A percentile compares a stretch with the other conserved stretches of the same genome.
phyloP scores from a whole-genome alignment of 2,113 vertebrate genomes.

The Engraulis encrasicolus region DNA sequence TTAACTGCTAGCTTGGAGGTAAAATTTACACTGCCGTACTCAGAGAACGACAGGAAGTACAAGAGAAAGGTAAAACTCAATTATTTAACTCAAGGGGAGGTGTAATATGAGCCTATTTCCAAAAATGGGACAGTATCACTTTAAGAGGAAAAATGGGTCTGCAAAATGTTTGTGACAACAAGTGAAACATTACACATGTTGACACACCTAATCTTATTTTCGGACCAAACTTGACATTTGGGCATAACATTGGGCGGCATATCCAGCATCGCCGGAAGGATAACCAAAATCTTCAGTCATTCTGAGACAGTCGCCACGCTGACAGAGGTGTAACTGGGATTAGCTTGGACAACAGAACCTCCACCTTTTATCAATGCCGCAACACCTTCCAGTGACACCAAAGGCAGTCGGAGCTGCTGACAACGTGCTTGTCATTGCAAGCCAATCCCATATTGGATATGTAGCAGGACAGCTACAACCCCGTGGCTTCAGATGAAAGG shows the following conservation, averaged over 20 bases:
- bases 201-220: background rate
- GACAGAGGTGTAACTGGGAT: background rate
- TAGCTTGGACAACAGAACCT: background rate
- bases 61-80: too few species aligned
- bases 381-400: background rate
- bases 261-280: background rate
- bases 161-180: background rate
- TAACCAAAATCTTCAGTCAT: background rate
- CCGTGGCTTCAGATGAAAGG: background rate
- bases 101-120: too few species aligned
- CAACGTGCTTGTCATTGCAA: background rate
- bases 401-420: background rate
- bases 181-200: background rate
- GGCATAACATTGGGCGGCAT: background rate
- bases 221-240: background rate
- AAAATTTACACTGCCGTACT: too few species aligned
- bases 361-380: background rate
- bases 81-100: too few species aligned
- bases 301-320: background rate
- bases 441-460: background rate
- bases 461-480: background rate
- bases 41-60: too few species aligned
- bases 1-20: too few species aligned
- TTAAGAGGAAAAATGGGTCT: too few species aligned
- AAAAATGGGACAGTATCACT: too few species aligned